Conservation (phyloP, 2,888 invertebrate species). For the Mesorhabditis spiculigera region DNA sequence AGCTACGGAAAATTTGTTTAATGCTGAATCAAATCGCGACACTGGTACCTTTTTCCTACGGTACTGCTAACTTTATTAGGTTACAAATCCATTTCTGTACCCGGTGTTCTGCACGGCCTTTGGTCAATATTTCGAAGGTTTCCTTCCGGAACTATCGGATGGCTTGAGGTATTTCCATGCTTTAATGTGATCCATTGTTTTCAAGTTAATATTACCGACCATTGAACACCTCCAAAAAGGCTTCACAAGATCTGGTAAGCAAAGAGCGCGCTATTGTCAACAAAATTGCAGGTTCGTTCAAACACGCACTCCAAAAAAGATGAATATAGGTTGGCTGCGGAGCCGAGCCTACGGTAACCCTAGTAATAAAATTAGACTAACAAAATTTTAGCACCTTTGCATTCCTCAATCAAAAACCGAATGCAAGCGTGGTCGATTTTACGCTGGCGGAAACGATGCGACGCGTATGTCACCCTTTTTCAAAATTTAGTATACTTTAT, state of each 20-base stretch:
- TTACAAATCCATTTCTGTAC: background rate
- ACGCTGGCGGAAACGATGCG: background rate
- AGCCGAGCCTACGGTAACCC: background rate
- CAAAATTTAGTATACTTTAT: background rate
- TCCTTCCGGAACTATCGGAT: background rate
- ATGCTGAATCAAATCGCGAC: background rate
- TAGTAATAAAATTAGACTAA: background rate
- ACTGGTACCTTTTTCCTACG: background rate
- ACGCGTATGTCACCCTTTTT: background rate
- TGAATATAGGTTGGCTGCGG: background rate
- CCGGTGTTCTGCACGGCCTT: background rate
- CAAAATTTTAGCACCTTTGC: background rate
- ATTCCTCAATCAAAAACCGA: background rate
- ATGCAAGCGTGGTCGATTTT: constrained; percentile 1
- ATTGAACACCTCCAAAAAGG: background rate
- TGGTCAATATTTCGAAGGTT: background rate
- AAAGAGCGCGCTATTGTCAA: background rate
- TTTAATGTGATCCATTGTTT: background rate
- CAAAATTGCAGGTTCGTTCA: background rate
- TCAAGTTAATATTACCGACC: background rate
- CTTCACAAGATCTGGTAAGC: background rate
- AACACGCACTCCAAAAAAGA: background rate
- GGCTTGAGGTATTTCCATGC: background rate
- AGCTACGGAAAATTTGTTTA: background rate
- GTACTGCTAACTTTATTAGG: background rate